These are phyloP conservation scores for Euclidia mi DNA, from an alignment of 2,888 invertebrate species.

Conservation along the genomic window DNA sequence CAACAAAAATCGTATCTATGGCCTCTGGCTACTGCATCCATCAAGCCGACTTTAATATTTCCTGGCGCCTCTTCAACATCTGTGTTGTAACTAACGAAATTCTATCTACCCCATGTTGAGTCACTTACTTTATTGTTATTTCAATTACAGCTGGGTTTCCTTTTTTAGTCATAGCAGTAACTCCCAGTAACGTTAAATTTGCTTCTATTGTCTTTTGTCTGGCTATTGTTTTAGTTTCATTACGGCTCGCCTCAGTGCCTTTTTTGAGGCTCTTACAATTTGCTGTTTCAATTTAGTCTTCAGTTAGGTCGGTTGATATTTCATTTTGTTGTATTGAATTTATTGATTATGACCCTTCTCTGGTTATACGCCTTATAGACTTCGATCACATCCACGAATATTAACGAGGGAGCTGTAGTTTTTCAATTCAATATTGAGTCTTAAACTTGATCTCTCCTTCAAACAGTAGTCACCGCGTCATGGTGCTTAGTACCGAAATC, in stretches of 20 bases:
- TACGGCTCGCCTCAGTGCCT: slow-evolving; percentile 1
- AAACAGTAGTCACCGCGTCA: too few relatives aligned
- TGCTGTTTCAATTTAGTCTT: not conserved
- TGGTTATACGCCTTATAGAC: too few relatives aligned
- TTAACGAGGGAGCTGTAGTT: too few relatives aligned
- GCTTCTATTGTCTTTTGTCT: slow-evolving; percentile 37
- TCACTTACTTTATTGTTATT: slow-evolving; percentile 54
- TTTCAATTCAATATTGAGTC: too few relatives aligned
- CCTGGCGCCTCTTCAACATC: slow-evolving; percentile 37
- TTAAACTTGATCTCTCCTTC: too few relatives aligned
- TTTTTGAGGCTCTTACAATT: not conserved
- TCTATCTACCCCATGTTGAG: slow-evolving; percentile 45
- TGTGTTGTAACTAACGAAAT: slow-evolving; percentile 48
- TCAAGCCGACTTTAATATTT: slow-evolving; percentile 29
- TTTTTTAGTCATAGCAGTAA: slow-evolving; percentile 55
- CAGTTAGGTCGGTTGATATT: too few relatives aligned
- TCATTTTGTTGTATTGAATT: too few relatives aligned
- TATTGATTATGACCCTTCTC: too few relatives aligned
- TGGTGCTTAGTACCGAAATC: too few relatives aligned
- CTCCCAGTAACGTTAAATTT: slow-evolving; percentile 29
- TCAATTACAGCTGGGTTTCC: slow-evolving; percentile 62
- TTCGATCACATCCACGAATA: too few relatives aligned
- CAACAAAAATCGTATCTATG: not conserved
- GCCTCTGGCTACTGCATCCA: slow-evolving; percentile 17
- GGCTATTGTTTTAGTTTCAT: slow-evolving; percentile 29